phyloP scores from a whole-genome alignment of 92 coral and sea anemone genomes.

The Siderastrea radians region DNA sequence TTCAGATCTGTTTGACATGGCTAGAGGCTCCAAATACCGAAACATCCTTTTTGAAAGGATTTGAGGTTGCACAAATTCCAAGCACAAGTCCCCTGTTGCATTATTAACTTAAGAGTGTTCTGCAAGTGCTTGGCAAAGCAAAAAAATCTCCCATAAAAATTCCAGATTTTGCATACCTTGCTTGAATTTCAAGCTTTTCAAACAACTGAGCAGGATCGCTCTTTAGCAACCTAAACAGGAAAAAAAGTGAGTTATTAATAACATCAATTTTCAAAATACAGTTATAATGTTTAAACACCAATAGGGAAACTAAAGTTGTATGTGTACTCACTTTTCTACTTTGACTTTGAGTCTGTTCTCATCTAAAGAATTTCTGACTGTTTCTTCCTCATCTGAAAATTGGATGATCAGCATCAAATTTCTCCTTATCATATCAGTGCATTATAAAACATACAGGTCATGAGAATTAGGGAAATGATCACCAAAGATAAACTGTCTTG shows the following conservation, averaged over 20 bases:
- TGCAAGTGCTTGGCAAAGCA: background rate
- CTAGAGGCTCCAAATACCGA: no score
- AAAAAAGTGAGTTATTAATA: background rate
- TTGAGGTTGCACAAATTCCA: no score
- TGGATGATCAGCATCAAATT: no score
- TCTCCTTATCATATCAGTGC: no score
- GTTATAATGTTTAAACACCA: background rate
- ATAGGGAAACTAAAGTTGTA: background rate
- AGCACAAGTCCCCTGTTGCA: background rate
- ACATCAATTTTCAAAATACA: background rate
- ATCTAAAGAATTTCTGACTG: constrained; percentile 78
- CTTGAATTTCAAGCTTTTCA: constrained; percentile 86
- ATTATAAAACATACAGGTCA: no score
- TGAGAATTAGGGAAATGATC: no score
- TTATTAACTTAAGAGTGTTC: background rate
- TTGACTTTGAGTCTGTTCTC: constrained; percentile 76
- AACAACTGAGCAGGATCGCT: constrained; percentile 83
- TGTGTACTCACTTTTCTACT: constrained; percentile 70
- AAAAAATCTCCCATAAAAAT: background rate
- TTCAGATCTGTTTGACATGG: no score
- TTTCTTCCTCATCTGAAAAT: constrained; percentile 79
- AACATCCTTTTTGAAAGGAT: no score
- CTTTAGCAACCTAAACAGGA: constrained; percentile 52
- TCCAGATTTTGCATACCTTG: constrained; percentile 47
- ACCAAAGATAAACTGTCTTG: no score